Evolutionary conservation across 2,888 invertebrate genomes (phyloP).

Genomic region (Isoperla grammatica): DNA sequence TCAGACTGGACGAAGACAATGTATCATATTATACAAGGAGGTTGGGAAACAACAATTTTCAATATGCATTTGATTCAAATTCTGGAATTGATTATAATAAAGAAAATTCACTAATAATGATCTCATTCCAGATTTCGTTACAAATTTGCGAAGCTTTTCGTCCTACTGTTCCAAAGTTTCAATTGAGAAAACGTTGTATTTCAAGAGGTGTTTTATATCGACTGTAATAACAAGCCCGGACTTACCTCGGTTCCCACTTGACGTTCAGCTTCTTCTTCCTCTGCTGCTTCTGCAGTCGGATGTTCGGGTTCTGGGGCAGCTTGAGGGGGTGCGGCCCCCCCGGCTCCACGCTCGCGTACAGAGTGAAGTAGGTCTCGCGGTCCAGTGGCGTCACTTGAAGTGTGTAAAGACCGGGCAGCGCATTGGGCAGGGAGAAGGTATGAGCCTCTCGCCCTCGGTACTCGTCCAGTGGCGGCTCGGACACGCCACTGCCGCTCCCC

Average conservation of each 20-base stretch:
- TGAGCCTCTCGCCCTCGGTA: constrained; percentile 34
- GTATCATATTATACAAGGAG: too few relatives aligned
- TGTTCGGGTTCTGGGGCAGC: constrained; percentile 17
- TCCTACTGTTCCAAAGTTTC: too few relatives aligned
- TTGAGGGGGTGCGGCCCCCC: constrained; percentile 22
- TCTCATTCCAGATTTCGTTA: too few relatives aligned
- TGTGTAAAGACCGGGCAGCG: constrained; percentile 33
- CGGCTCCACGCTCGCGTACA: constrained; percentile 31
- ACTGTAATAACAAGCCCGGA: too few relatives aligned
- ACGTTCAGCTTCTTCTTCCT: constrained; percentile 24
- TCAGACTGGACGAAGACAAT: too few relatives aligned
- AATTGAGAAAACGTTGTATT: too few relatives aligned
- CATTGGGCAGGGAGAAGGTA: constrained; percentile 31
- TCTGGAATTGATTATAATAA: too few relatives aligned
- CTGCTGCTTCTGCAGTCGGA: constrained; percentile 24
- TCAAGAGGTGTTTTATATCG: too few relatives aligned
- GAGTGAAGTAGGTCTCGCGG: constrained; percentile 35
- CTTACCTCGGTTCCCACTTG: constrained; percentile 28
- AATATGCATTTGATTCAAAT: too few relatives aligned
- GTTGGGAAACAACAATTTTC: too few relatives aligned
- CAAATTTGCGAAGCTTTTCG: too few relatives aligned
- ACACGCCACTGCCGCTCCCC: not conserved
- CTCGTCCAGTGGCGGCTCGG: constrained; percentile 28
- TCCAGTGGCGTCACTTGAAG: constrained; percentile 35
- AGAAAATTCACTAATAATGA: too few relatives aligned